These are phyloP conservation scores for Myiotriccus ornatus DNA, from an alignment of 2,797 vertebrate species.

Conservation along the genomic window DNA sequence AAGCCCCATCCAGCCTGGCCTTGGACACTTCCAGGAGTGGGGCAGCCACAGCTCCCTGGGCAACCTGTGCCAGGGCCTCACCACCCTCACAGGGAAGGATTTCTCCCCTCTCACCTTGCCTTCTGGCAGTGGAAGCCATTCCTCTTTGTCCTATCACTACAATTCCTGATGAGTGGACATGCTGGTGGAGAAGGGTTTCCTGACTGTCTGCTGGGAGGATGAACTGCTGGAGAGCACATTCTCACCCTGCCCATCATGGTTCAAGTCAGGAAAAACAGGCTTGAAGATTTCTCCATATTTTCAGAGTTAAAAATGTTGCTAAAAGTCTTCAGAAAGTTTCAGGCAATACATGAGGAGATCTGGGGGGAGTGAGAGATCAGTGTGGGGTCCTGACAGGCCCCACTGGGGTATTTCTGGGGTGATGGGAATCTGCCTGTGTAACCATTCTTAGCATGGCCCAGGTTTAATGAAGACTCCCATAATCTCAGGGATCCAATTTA, in stretches of 20 bases:
- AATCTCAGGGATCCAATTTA: neutral
- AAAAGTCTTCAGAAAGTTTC: neutral
- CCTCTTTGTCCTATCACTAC: neutral
- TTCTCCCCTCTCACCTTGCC: neutral
- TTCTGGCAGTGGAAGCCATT: neutral
- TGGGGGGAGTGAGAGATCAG: neutral
- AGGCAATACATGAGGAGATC: accelerated
- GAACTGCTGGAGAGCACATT: neutral
- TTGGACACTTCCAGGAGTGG: neutral
- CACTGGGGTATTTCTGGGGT: neutral
- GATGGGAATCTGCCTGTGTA: neutral
- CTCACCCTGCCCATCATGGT: neutral
- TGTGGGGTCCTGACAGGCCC: neutral
- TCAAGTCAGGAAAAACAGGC: neutral
- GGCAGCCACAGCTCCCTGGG: neutral
- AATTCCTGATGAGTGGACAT: neutral
- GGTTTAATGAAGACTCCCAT: neutral
- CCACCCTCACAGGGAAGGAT: neutral
- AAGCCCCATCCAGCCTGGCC: neutral
- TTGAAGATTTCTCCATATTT: accelerated
- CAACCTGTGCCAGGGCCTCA: neutral
- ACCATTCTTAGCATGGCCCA: neutral
- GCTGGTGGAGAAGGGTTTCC: neutral
- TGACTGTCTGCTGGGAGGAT: neutral
- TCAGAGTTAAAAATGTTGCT: neutral